Base-by-base conservation (phyloP, 2,113 vertebrate genomes). In the Eretmochelys imbricata region DNA sequence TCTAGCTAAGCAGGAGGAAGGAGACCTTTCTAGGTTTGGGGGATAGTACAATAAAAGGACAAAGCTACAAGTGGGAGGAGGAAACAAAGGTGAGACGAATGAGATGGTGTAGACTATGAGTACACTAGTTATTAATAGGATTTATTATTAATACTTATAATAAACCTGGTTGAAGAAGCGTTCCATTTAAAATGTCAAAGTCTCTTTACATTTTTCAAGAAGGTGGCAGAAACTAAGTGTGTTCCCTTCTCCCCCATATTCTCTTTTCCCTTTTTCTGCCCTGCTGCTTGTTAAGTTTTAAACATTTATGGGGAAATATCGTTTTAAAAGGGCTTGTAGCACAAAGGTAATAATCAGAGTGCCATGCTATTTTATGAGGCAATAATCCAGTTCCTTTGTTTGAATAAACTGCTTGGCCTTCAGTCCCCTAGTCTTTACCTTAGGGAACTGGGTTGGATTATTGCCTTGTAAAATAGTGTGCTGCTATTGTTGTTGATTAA, bases 371-470 rank as follows among this genome's bases (percentile, higher is more conserved):
- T 97, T 97, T 97, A 97, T 97, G 93, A 87, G 87, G 94, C 93
- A 95, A 96, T 97, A 97, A 97, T 96, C 94, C 93, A 78, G 80
- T 96, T 95, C 96, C 89, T 93, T 96, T 95, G 93, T 95, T 97
- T 94, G 96, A 97, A 94, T 96, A 97, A 97, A 90, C 96, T 96
- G 9, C 96, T 96, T 20, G n/a, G 96, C 95, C 90, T 96, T 97
- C 92, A 53, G 93, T 91, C 91, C 95, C 62, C 88, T 48, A 57
- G 57, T 59, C 80, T 90, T 93, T 97, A 69, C 97, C 92, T 88
- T 57, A 31, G 95, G 95, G 94, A 97, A 85, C 80, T 79, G 84
- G 55, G 38, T 87, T 92, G 94, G 95, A 94, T 97, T 97, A 96
- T 95, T 97, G 96, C 96, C 97, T 97, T 97, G 95, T 95, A 97